A percentile compares a stretch with the other conserved stretches of the same genome.
Evolutionary conservation across 2,888 invertebrate species (phyloP).

Genomic region (Orchesellides sinensis): DNA sequence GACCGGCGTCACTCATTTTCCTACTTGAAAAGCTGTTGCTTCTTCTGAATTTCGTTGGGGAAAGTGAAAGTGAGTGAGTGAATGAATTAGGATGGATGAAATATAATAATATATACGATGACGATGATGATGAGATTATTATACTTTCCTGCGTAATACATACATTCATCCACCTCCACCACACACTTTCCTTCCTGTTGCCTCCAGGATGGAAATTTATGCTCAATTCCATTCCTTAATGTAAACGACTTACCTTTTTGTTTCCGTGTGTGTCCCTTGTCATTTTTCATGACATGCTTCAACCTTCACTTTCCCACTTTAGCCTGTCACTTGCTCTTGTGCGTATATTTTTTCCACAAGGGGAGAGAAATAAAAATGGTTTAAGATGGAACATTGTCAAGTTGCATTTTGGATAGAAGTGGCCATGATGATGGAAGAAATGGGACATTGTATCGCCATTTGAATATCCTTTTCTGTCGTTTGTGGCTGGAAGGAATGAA

Average conservation of each 20-base stretch:
- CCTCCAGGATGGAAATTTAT: no score
- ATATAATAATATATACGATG: neutral
- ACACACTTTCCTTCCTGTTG: constrained; percentile 23
- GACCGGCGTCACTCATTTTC: constrained; percentile 34
- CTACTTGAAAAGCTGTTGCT: constrained; percentile 37
- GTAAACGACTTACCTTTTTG: no score
- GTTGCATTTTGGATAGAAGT: neutral
- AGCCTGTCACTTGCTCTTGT: constrained; percentile 48
- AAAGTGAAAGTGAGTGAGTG: constrained; percentile 12
- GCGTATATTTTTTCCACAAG: constrained; percentile 26
- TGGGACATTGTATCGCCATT: constrained; percentile 11
- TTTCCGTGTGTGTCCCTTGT: constrained; percentile 34
- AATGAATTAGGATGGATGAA: constrained; percentile 59
- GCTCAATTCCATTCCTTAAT: no score
- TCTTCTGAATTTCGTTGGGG: no score
- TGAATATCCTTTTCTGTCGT: neutral
- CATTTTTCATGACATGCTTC: constrained; percentile 61
- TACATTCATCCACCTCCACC: constrained; percentile 21
- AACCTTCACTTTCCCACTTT: constrained; percentile 56
- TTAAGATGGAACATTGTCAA: constrained; percentile 30
- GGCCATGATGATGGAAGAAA: constrained; percentile 2
- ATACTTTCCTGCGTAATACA: constrained; percentile 31
- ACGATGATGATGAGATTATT: constrained; percentile 63
- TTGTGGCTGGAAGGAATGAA: neutral
- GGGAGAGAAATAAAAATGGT: constrained; percentile 12